Evolutionary conservation across 1,140 invertebrate species (phyloP).

Genomic region (Drosophila ercepeae): DNA sequence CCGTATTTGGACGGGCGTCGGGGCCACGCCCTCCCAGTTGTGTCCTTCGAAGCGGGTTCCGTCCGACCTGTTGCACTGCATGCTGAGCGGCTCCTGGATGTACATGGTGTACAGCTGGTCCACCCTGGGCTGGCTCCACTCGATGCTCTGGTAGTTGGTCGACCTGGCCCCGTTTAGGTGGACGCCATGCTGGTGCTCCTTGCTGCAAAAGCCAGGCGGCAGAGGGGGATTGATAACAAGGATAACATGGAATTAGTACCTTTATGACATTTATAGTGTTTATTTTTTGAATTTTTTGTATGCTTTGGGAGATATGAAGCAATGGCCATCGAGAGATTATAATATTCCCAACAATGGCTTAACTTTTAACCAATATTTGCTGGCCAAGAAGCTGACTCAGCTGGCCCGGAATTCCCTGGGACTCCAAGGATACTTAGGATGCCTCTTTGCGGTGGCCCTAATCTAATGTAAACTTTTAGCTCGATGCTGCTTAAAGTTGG

Average conservation of each 20-base stretch:
- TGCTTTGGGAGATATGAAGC: no score
- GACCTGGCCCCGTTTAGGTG: slow-evolving; percentile 84
- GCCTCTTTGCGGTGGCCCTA: slow-evolving; percentile 40
- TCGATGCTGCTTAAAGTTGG: slow-evolving; percentile 66
- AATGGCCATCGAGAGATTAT: neutral
- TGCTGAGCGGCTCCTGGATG: slow-evolving; percentile 93
- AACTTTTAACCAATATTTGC: no score
- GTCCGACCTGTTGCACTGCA: slow-evolving; percentile 97
- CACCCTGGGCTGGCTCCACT: slow-evolving; percentile 92
- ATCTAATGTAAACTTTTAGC: slow-evolving; percentile 63
- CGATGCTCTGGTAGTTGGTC: slow-evolving; percentile 91
- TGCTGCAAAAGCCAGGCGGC: slow-evolving; percentile 45
- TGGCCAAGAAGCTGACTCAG: neutral
- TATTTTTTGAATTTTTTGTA: no score
- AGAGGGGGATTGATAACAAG: neutral
- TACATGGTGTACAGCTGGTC: slow-evolving; percentile 91
- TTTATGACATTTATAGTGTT: no score
- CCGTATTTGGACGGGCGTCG: slow-evolving; percentile 79
- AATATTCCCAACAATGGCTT: neutral
- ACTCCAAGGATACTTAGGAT: neutral
- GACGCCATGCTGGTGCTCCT: slow-evolving; percentile 84
- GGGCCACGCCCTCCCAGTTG: slow-evolving; percentile 77
- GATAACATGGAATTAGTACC: no score
- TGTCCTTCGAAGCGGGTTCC: slow-evolving; percentile 88
- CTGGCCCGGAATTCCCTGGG: neutral